A percentile compares a stretch with the other conserved stretches of the same genome.
phyloP scores from a whole-genome alignment of 2,888 invertebrate species.

The Pediacus dermestoides region DNA sequence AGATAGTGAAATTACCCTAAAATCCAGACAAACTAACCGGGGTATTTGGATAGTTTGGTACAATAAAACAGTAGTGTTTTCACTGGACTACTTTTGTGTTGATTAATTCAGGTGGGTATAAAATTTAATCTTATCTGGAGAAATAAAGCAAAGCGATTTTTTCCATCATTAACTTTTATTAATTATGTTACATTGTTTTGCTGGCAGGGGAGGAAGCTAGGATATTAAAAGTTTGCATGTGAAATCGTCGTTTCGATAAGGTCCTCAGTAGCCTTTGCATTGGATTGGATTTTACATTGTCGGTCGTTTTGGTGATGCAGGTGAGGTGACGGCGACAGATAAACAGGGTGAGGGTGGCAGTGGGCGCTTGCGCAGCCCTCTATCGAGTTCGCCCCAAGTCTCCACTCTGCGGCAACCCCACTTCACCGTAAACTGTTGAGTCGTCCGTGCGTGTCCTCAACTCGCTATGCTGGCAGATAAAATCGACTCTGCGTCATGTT shows the following conservation, averaged over 20 bases:
- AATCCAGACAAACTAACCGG: too few species aligned
- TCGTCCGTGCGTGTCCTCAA: conserved; percentile 34
- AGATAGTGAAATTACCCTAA: too few species aligned
- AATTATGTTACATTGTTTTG: background rate
- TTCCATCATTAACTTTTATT: background rate
- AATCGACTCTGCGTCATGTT: conserved; percentile 39
- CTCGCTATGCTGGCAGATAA: conserved; percentile 7
- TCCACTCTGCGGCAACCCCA: conserved; percentile 38
- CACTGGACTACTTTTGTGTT: too few species aligned
- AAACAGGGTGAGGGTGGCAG: conserved; percentile 39
- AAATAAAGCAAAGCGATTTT: too few species aligned
- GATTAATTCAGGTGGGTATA: too few species aligned
- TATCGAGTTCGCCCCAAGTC: conserved; percentile 47
- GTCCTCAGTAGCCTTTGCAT: conserved; percentile 6
- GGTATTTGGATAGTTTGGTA: too few species aligned
- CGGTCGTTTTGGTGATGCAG: conserved; percentile 50
- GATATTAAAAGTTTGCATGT: conserved; percentile 24
- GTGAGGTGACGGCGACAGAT: conserved; percentile 50
- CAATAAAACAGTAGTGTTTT: too few species aligned
- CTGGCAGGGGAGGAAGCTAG: too few species aligned
- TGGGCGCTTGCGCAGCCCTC: conserved; percentile 51
- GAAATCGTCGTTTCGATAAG: conserved; percentile 31
- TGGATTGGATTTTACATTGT: conserved; percentile 52
- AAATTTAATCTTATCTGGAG: too few species aligned
- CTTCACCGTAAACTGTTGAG: conserved; percentile 49